Conservation (phyloP, 2,797 vertebrate species). For the Sardinella longiceps region DNA sequence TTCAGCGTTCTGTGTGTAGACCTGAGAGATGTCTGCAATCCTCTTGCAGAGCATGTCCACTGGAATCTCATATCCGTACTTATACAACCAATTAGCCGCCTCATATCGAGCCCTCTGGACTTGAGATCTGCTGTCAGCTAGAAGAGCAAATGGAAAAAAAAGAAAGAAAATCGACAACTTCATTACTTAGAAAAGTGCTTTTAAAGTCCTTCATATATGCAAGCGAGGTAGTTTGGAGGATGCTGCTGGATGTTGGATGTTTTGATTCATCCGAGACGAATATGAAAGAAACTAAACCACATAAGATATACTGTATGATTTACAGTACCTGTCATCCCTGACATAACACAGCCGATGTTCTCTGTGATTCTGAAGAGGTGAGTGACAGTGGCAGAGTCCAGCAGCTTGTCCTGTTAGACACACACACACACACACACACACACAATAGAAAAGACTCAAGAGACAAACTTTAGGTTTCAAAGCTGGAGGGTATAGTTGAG, state of each 20-base stretch:
- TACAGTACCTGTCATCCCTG: slow-evolving; percentile 98
- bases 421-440: slow-evolving; percentile 5
- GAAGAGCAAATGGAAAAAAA: too few relatives aligned
- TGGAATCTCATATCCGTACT: slow-evolving; percentile 98
- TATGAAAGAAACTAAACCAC: background rate
- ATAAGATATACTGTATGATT: background rate
- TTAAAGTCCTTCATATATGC: background rate
- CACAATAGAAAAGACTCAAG: background rate
- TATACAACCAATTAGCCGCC: slow-evolving; percentile 98
- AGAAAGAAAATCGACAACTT: too few relatives aligned
- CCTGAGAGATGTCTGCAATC: slow-evolving; percentile 97
- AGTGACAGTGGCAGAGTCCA: slow-evolving; percentile 92
- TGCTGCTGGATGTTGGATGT: background rate
- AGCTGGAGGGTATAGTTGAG: background rate
- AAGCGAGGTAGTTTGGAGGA: background rate
- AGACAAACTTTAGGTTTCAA: background rate
- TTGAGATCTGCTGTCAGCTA: slow-evolving; percentile 96
- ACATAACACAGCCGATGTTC: slow-evolving; percentile 98
- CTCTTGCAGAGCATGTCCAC: slow-evolving; percentile 98
- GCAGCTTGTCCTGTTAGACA: slow-evolving; percentile 87
- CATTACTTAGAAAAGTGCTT: too few relatives aligned
- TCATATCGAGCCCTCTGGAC: slow-evolving; percentile 97
- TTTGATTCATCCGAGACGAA: background rate
- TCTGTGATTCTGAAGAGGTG: slow-evolving; percentile 98
- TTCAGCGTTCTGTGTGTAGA: slow-evolving; percentile 98